phyloP scores from a whole-genome alignment of 2,797 vertebrate genomes.

The Platyrinchus mystaceus region DNA sequence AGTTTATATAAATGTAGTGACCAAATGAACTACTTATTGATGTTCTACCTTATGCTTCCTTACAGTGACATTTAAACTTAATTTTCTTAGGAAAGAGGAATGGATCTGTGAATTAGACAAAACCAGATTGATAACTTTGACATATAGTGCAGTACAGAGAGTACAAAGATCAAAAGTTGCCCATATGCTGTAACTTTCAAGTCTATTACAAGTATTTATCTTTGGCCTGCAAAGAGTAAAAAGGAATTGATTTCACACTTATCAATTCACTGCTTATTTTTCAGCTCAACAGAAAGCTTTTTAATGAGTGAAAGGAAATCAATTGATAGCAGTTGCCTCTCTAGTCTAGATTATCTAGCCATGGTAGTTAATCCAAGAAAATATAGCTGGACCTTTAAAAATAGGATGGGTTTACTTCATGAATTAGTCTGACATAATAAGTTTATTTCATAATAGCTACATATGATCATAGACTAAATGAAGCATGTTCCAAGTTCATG shows the following conservation, averaged over 20 bases:
- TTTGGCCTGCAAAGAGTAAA: slow-evolving; percentile 26
- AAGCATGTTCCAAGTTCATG: not conserved
- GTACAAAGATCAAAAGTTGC: slow-evolving; percentile 14
- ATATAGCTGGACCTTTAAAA: not conserved
- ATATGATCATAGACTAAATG: not conserved
- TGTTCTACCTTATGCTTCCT: not conserved
- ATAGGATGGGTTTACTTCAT: not conserved
- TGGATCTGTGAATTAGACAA: not conserved
- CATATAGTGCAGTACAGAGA: not conserved
- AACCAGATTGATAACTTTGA: not conserved
- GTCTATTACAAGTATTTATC: slow-evolving; percentile 41
- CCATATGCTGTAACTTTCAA: not conserved
- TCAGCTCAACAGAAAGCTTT: slow-evolving; percentile 66
- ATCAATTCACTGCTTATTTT: slow-evolving; percentile 74
- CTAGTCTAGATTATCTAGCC: not conserved
- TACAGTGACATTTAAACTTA: not conserved
- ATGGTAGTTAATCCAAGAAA: not conserved
- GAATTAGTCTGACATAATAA: not conserved
- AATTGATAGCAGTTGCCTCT: slow-evolving; percentile 66
- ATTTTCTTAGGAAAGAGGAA: not conserved
- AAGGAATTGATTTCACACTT: slow-evolving; percentile 62
- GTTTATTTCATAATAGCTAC: not conserved
- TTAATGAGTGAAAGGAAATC: slow-evolving; percentile 79
- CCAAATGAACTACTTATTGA: not conserved
- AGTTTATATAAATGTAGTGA: not conserved